A percentile compares a stretch with the other conserved stretches of the same genome.
Evolutionary conservation across 1,140 invertebrate species (phyloP).

Genomic region (Drosophila neocordata): DNA sequence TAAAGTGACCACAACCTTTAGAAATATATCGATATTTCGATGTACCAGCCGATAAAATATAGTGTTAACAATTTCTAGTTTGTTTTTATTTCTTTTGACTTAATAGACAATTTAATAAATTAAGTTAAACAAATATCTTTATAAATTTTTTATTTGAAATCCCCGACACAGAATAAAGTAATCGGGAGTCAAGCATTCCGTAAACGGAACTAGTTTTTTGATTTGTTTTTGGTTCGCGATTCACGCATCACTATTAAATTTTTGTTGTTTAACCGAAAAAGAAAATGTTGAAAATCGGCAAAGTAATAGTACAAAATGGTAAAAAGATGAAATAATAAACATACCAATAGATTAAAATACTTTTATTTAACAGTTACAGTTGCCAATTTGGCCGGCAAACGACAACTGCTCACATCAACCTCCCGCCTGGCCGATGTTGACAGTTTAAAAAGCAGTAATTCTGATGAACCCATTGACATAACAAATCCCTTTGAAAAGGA

Average conservation of each 20-base stretch:
- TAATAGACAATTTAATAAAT: too few relatives aligned
- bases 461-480: slow-evolving; percentile 86
- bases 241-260: slow-evolving; percentile 9
- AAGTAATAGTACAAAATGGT: slow-evolving; percentile 54
- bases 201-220: not conserved
- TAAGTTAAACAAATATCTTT: too few relatives aligned
- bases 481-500: slow-evolving; percentile 93
- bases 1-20: not conserved
- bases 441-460: slow-evolving; percentile 21
- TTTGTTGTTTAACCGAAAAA: slow-evolving; percentile 23
- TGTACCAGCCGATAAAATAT: not conserved
- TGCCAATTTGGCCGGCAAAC: slow-evolving; percentile 31
- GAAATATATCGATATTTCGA: not conserved
- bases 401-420: slow-evolving; percentile 11
- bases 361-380: slow-evolving; percentile 22
- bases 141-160: too few relatives aligned
- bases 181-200: too few relatives aligned
- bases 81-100: not conserved
- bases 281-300: slow-evolving; percentile 60
- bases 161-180: too few relatives aligned
- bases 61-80: not conserved
- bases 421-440: slow-evolving; percentile 32
- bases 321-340: slow-evolving; percentile 1
- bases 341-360: not conserved
- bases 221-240: not conserved